phyloP scores from a whole-genome alignment of 1,140 invertebrate genomes.

The Drosophila persimilis region DNA sequence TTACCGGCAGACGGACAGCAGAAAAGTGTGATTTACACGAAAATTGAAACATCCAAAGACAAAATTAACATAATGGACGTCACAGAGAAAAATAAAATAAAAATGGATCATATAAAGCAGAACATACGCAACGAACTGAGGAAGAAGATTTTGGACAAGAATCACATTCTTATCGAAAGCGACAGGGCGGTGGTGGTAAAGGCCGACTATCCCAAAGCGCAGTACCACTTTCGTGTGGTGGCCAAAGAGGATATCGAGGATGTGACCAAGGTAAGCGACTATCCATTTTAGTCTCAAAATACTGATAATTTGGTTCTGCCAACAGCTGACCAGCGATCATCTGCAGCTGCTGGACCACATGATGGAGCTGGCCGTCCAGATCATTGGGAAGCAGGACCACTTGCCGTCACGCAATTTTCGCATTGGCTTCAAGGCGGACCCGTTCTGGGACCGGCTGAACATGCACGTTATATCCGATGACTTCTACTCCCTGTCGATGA shows the following conservation, averaged over 20 bases:
- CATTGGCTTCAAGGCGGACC: slow-evolving; percentile 56
- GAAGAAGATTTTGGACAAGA: slow-evolving; percentile 9
- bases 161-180: slow-evolving; percentile 42
- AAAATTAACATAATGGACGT: slow-evolving; percentile 2
- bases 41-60: neutral
- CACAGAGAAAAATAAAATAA: neutral
- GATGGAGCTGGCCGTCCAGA: slow-evolving; percentile 56
- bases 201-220: slow-evolving; percentile 54
- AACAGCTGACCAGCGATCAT: slow-evolving; percentile 49
- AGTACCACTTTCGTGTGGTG: slow-evolving; percentile 60
- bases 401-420: slow-evolving; percentile 42
- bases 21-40: slow-evolving; percentile 12
- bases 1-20: too few species aligned
- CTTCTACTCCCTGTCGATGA: slow-evolving; percentile 50
- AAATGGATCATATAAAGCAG: too few species aligned
- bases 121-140: slow-evolving; percentile 14
- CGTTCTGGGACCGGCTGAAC: slow-evolving; percentile 46
- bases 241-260: slow-evolving; percentile 42
- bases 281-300: neutral
- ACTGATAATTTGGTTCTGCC: neutral
- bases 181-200: slow-evolving; percentile 51
- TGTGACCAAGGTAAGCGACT: slow-evolving; percentile 30
- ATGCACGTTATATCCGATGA: slow-evolving; percentile 65
- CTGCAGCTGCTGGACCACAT: slow-evolving; percentile 59
- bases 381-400: slow-evolving; percentile 46